A percentile compares a stretch with the other conserved stretches of the same genome.
These are phyloP conservation scores for Megamerina dolium DNA, from an alignment of 2,888 invertebrate genomes.

Conservation along the genomic window DNA sequence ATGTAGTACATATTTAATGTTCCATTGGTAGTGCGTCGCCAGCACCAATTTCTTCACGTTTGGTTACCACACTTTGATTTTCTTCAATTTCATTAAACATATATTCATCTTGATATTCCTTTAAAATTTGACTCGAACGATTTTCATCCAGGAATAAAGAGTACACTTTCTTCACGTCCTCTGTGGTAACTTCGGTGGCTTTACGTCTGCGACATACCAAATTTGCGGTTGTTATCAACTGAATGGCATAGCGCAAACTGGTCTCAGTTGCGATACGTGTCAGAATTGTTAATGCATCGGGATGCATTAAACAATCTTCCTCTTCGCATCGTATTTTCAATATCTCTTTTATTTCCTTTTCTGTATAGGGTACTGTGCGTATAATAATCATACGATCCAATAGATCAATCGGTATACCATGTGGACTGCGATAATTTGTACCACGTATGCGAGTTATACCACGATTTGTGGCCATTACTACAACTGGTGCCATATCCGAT, in stretches of 20 bases:
- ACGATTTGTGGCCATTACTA: conserved; percentile 98
- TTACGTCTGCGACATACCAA: conserved; percentile 90
- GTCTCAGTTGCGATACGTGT: conserved; percentile 91
- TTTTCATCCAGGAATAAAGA: conserved; percentile 90
- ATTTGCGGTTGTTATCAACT: conserved; percentile 91
- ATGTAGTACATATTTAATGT: conserved; percentile 27
- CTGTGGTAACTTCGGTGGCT: conserved; percentile 73
- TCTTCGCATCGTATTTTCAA: conserved; percentile 94
- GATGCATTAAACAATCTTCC: conserved; percentile 92
- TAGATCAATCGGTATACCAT: conserved; percentile 95
- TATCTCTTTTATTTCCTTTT: conserved; percentile 85
- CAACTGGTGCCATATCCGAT: conserved; percentile 93
- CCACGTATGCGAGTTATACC: conserved; percentile 92
- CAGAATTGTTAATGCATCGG: conserved; percentile 83
- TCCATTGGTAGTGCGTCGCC: conserved; percentile 44
- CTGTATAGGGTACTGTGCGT: conserved; percentile 80
- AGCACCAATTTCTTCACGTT: conserved; percentile 28
- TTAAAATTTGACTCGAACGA: conserved; percentile 86
- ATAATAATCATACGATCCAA: conserved; percentile 94
- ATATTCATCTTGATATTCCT: conserved; percentile 93
- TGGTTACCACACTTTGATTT: conserved; percentile 26
- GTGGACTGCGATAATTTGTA: conserved; percentile 88
- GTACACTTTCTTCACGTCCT: conserved; percentile 93
- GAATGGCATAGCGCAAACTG: conserved; percentile 93
- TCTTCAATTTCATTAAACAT: conserved; percentile 70